These are phyloP conservation scores for Phaetusa simplex DNA, from an alignment of 2,113 vertebrate genomes.

Conservation along the genomic window DNA sequence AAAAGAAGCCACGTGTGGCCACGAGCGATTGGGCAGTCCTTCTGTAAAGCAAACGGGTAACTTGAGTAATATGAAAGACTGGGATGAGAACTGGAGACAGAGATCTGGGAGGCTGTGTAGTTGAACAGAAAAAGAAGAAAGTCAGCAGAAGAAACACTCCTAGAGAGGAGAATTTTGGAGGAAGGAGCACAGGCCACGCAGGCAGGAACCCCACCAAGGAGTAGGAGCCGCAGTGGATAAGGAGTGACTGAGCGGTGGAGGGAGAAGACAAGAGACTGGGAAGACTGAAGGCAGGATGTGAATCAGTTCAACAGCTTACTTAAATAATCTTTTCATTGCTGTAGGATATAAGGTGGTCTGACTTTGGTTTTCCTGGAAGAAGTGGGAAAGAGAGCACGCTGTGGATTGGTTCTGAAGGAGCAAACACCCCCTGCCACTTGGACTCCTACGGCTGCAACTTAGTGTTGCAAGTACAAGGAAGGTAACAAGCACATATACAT, in stretches of 20 bases:
- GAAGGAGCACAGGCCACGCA: neutral
- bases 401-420: constrained; percentile 90
- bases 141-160: neutral
- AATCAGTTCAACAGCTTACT: neutral
- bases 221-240: neutral
- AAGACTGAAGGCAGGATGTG: neutral
- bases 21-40: neutral
- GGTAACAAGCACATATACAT: constrained; percentile 72
- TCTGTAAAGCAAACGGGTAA: neutral
- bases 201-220: neutral
- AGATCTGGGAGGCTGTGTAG: neutral
- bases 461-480: constrained; percentile 94
- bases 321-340: constrained; percentile 28
- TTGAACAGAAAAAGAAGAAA: neutral
- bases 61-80: neutral
- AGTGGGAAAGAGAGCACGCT: constrained; percentile 88
- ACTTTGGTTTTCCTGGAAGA: constrained; percentile 92
- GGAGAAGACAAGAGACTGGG: neutral
- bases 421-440: constrained; percentile 93
- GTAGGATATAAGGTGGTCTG: constrained; percentile 89
- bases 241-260: neutral
- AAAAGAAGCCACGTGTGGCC: neutral
- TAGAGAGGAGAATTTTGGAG: neutral
- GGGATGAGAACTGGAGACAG: neutral
- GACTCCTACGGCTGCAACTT: constrained; percentile 95